A percentile compares a stretch with the other conserved stretches of the same genome.
Conservation (phyloP, 2,113 vertebrate genomes). For the Daboia siamensis region DNA sequence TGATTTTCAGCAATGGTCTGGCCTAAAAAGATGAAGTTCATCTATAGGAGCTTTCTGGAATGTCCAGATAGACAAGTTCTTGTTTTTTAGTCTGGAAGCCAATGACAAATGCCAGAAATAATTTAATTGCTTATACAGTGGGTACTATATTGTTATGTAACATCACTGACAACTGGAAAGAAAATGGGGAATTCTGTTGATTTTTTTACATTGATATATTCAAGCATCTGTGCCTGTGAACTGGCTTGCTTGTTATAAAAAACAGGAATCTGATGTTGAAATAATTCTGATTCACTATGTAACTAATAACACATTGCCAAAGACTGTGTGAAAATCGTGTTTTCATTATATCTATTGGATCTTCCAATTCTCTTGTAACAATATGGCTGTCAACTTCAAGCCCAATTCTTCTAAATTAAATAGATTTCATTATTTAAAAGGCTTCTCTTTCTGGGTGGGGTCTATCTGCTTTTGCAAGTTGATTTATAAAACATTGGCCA, state of each 20-base stretch:
- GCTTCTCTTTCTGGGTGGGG: not conserved
- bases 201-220: not conserved
- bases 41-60: not conserved
- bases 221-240: not conserved
- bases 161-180: not conserved
- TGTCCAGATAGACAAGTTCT: not conserved
- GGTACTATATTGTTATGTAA: not conserved
- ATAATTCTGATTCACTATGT: not conserved
- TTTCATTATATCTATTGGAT: not conserved
- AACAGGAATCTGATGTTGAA: not conserved
- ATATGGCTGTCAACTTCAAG: not conserved
- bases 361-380: not conserved
- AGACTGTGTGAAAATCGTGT: not conserved
- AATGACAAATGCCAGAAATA: not conserved
- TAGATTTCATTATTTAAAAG: not conserved
- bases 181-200: not conserved
- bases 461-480: not conserved
- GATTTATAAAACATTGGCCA: not conserved
- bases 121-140: not conserved
- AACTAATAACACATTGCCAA: not conserved
- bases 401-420: not conserved
- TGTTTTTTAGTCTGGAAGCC: not conserved
- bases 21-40: not conserved
- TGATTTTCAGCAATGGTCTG: not conserved
- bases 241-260: not conserved